Evolutionary conservation across 2,888 invertebrate species (phyloP).

Genomic region (Drosophila lutescens): DNA sequence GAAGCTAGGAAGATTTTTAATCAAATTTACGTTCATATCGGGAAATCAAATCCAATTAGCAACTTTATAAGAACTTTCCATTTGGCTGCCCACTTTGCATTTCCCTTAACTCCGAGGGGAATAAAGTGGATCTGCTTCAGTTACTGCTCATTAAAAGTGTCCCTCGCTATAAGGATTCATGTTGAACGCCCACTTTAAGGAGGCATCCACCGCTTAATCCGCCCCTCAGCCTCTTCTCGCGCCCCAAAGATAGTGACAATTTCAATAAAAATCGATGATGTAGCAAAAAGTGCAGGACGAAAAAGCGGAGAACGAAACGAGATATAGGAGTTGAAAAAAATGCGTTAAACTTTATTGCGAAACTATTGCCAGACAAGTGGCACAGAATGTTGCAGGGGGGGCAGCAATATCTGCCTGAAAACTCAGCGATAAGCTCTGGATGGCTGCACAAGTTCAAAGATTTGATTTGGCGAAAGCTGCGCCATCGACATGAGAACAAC

Average conservation of each 20-base stretch:
- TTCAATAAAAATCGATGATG: constrained; percentile 79
- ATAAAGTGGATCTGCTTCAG: constrained; percentile 39
- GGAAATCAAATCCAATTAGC: constrained; percentile 76
- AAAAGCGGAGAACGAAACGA: neutral
- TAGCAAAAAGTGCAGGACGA: constrained; percentile 67
- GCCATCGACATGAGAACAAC: constrained; percentile 21
- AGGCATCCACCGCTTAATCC: neutral
- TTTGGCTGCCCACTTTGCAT: constrained; percentile 15
- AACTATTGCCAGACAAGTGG: constrained; percentile 51
- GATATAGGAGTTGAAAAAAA: constrained; percentile 42
- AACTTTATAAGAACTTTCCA: constrained; percentile 65
- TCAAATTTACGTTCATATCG: constrained; percentile 66
- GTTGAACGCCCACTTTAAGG: constrained; percentile 22
- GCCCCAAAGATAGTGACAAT: constrained; percentile 71
- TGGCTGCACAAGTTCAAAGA: constrained; percentile 70
- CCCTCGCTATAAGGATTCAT: constrained; percentile 59
- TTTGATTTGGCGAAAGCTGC: constrained; percentile 69
- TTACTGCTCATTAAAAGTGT: constrained; percentile 72
- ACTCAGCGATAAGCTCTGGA: constrained; percentile 62
- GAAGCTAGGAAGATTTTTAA: constrained; percentile 39
- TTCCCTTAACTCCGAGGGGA: neutral
- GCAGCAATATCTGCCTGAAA: constrained; percentile 3
- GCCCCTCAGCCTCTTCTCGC: neutral
- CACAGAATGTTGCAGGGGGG: constrained; percentile 1
- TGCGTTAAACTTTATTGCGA: constrained; percentile 73